Percentiles rank a stretch among this genome's conserved stretches.
These are phyloP conservation scores for Myripristis jacobus DNA, from an alignment of 2,797 vertebrate species.

Conservation along the genomic window DNA sequence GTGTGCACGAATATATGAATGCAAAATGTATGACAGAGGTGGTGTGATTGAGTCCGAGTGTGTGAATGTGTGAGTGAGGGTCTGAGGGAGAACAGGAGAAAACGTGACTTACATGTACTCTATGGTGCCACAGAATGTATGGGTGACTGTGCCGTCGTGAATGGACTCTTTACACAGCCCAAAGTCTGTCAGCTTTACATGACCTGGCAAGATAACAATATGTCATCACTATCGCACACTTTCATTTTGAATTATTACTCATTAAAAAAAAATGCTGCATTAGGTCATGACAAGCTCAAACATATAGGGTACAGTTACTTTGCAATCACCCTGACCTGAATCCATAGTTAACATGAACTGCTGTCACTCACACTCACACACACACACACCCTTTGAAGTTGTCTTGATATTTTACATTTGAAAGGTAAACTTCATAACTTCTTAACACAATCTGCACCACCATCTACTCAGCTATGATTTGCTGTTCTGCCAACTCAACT, in stretches of 20 bases:
- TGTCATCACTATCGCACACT: constrained; percentile 5
- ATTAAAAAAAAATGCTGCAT: constrained; percentile 31
- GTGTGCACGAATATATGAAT: background rate
- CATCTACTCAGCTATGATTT: no score
- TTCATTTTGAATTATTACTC: constrained; percentile 43
- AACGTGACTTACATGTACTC: constrained; percentile 90
- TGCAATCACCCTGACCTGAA: background rate
- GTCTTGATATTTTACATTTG: no score
- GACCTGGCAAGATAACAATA: constrained; percentile 83
- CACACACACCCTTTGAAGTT: no score
- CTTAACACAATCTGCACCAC: no score
- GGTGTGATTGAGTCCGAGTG: background rate
- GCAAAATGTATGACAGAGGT: background rate
- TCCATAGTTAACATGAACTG: no score
- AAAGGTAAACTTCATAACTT: no score
- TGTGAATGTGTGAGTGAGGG: background rate
- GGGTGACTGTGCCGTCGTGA: constrained; percentile 98
- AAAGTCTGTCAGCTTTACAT: constrained; percentile 96
- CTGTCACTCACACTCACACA: no score
- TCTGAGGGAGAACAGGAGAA: background rate
- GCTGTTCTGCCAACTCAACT: no score
- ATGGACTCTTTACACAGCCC: constrained; percentile 99
- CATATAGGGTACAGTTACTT: background rate
- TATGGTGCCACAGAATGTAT: constrained; percentile 99
- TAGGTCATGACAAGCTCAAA: background rate